phyloP scores from a whole-genome alignment of 64 coral and sea anemone species.

The Trachythela sp. region DNA sequence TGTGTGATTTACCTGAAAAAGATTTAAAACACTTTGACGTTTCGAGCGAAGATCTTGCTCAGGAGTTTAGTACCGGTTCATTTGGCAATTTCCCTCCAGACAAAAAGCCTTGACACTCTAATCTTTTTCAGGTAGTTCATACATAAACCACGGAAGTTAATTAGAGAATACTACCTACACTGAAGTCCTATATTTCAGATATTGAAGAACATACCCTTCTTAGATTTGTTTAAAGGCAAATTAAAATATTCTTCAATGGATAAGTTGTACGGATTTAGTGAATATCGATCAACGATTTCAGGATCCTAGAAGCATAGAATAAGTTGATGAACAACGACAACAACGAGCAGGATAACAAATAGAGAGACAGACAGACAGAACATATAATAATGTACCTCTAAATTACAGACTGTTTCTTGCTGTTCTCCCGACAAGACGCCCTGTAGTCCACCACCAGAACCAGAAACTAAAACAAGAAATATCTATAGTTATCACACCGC shows the following conservation, averaged over 20 bases:
- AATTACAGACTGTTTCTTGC: neutral
- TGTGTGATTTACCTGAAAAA: too few relatives aligned
- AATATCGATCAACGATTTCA: neutral
- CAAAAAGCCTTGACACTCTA: too few relatives aligned
- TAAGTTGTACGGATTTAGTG: neutral
- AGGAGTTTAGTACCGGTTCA: too few relatives aligned
- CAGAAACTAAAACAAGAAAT: neutral
- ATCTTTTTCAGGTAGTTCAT: too few relatives aligned
- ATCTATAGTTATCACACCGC: neutral
- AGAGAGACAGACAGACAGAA: neutral
- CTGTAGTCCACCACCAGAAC: neutral
- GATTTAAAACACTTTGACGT: too few relatives aligned
- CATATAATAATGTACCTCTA: neutral
- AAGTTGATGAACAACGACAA: neutral
- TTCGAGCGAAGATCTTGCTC: too few relatives aligned
- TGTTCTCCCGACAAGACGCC: neutral
- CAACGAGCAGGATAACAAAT: neutral
- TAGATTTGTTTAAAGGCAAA: constrained; percentile 6
- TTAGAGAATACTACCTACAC: too few relatives aligned
- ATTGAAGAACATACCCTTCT: constrained; percentile 23
- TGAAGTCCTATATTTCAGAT: too few relatives aligned
- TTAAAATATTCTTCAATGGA: constrained; percentile 67
- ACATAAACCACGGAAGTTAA: too few relatives aligned
- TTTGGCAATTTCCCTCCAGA: too few relatives aligned
- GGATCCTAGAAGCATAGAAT: neutral